phyloP scores from a whole-genome alignment of 1,140 invertebrate genomes.

The Drosophila pectinifera region DNA sequence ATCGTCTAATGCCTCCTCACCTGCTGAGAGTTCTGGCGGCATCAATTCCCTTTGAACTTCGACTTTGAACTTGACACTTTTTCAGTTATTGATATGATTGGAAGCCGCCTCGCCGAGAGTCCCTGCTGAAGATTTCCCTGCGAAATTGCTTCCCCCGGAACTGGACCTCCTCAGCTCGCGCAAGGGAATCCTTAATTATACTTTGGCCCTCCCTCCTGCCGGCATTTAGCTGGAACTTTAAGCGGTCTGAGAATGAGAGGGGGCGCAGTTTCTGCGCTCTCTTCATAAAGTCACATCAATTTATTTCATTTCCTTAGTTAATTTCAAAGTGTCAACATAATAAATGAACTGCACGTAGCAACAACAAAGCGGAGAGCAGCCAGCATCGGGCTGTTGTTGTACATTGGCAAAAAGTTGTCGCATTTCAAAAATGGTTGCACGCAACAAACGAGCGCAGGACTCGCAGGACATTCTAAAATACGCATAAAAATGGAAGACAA shows the following conservation, averaged over 20 bases:
- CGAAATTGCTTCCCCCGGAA: neutral
- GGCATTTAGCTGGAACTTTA: constrained; percentile 36
- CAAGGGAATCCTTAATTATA: constrained; percentile 65
- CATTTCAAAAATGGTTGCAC: constrained; percentile 83
- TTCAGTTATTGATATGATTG: constrained; percentile 52
- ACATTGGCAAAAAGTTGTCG: constrained; percentile 78
- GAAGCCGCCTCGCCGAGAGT: neutral
- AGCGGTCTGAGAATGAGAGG: constrained; percentile 38
- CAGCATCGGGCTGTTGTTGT: constrained; percentile 25
- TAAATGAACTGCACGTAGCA: constrained; percentile 81
- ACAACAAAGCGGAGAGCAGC: constrained; percentile 15
- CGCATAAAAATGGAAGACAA: constrained; percentile 82
- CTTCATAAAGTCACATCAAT: constrained; percentile 83
- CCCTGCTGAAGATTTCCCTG: neutral
- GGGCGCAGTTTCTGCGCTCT: constrained; percentile 53
- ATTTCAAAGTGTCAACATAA: constrained; percentile 84
- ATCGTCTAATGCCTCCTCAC: neutral
- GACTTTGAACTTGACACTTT: constrained; percentile 56
- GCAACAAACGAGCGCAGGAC: constrained; percentile 77
- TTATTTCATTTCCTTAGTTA: constrained; percentile 83
- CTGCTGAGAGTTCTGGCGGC: neutral
- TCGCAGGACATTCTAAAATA: constrained; percentile 75
- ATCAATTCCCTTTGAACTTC: constrained; percentile 34
- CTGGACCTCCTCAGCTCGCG: neutral
- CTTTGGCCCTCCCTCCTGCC: neutral